Base-by-base conservation (phyloP, 1,140 invertebrate species). In the Manduca sexta region DNA sequence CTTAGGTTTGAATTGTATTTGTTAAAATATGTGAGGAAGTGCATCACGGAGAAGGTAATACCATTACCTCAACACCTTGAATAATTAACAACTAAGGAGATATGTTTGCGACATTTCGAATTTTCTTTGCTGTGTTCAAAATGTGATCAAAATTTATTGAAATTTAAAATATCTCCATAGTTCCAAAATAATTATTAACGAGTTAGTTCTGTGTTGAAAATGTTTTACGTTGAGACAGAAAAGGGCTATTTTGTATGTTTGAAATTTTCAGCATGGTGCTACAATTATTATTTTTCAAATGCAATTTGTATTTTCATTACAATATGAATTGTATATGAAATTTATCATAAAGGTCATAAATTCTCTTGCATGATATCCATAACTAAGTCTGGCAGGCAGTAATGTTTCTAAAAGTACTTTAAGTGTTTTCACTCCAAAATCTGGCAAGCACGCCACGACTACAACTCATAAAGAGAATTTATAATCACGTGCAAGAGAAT, bases 1-100 rank as follows among this genome's bases (percentile, higher is more conserved):
- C 77, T 78, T 83, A 84, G 76, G 75, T 82, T 85, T 83, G 73
- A 85, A 81, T 85, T 85, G 70, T 85, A 76, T 73, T 72, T 83
- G 64, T 83, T 75, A 78, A n/a, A 77, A 80, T 79, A 63, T 79
- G 60, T 82, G 79, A 77, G 79, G 82, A 67, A 82, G 77, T 74
- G 60, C 81, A 68, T 64, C 75, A 74, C 39, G 67, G 51, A 46
- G 81, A 85, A 85, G 82, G 82, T 85, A 85, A 84, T 70, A 66
- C 63, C 59, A 68, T 73, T 79, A 72, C 79, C 76, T 74, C 75
- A 83, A 75, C 69, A 74, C 68, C 76, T 83, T 78, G 65, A 69
- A 45, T 62, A 68, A 55, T 62, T 34, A 34, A 26, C 29, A 18
- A 73, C 70, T 50, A 64, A 74, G 68, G 70, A 80, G 69, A 78